Conservation (phyloP, 1,140 invertebrate genomes). For the Marisa cornuarietis region DNA sequence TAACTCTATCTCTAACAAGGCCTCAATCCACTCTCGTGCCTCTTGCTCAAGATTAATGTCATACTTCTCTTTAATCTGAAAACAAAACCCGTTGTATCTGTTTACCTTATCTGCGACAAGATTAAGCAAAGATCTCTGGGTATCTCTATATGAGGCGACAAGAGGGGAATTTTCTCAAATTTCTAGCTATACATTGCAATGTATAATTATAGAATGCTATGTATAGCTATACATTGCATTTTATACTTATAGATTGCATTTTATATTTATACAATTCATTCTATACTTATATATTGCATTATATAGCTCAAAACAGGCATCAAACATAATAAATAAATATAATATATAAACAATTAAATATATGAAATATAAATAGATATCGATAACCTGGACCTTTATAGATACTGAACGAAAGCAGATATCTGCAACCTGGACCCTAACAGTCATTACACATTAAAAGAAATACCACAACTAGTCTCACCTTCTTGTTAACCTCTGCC, state of each 20-base stretch:
- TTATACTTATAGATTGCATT: too few species aligned
- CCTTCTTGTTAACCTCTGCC: constrained; percentile 48
- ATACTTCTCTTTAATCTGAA: constrained; percentile 49
- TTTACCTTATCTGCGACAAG: background rate
- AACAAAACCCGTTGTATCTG: background rate
- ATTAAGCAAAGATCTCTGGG: too few species aligned
- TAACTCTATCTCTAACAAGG: constrained; percentile 29
- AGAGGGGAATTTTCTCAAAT: too few species aligned
- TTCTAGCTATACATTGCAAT: too few species aligned
- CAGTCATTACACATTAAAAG: background rate
- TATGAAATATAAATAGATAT: background rate
- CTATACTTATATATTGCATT: too few species aligned
- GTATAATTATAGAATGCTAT: too few species aligned
- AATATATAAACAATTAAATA: background rate
- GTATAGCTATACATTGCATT: too few species aligned
- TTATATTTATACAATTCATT: too few species aligned
- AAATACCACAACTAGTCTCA: constrained; percentile 16
- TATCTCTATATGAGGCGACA: too few species aligned
- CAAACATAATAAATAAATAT: background rate
- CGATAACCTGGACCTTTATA: background rate
- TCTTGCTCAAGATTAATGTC: constrained; percentile 43
- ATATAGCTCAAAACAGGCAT: too few species aligned
- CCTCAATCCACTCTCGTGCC: constrained; percentile 47
- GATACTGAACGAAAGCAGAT: background rate
- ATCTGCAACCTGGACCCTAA: background rate